A percentile compares a stretch with the other conserved stretches of the same genome.
phyloP scores from a whole-genome alignment of 2,888 invertebrate species.

The Perdita meconis region DNA sequence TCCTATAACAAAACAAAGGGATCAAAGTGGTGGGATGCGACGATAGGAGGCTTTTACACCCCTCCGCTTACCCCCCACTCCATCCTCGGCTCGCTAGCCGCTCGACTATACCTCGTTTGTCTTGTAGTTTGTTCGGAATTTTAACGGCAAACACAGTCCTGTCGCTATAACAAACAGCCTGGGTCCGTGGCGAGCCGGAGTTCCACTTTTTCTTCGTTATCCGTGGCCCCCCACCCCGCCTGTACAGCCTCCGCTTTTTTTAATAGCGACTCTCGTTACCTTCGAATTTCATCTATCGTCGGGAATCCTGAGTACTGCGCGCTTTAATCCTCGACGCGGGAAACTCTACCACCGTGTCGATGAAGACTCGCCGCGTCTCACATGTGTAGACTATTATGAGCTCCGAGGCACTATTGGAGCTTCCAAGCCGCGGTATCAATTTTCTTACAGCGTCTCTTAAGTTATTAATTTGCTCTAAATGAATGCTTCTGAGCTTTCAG shows the following conservation, averaged over 20 bases:
- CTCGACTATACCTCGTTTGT: constrained; percentile 69
- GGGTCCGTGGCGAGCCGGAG: background rate
- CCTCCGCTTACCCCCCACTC: constrained; percentile 32
- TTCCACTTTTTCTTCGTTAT: constrained; percentile 59
- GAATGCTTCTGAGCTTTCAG: too few species aligned
- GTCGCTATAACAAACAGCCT: constrained; percentile 64
- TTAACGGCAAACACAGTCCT: constrained; percentile 68
- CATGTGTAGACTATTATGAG: too few species aligned
- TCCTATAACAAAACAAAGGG: constrained; percentile 76
- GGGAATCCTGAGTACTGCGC: constrained; percentile 23
- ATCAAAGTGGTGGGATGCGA: constrained; percentile 71
- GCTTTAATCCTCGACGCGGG: constrained; percentile 44
- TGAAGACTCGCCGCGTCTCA: background rate
- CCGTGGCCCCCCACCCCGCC: too few species aligned
- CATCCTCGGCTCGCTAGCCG: constrained; percentile 22
- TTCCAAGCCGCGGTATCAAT: too few species aligned
- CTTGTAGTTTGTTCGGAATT: constrained; percentile 74
- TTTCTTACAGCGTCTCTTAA: too few species aligned
- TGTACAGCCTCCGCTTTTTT: constrained; percentile 10
- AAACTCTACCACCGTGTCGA: background rate
- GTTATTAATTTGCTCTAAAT: too few species aligned
- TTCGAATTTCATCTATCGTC: constrained; percentile 55
- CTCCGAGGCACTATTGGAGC: too few species aligned
- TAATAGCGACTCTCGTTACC: constrained; percentile 62
- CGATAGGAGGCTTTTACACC: constrained; percentile 65